These are phyloP conservation scores for Rousettus madagascariensis DNA, from an alignment of 2,797 vertebrate species.

Conservation along the genomic window DNA sequence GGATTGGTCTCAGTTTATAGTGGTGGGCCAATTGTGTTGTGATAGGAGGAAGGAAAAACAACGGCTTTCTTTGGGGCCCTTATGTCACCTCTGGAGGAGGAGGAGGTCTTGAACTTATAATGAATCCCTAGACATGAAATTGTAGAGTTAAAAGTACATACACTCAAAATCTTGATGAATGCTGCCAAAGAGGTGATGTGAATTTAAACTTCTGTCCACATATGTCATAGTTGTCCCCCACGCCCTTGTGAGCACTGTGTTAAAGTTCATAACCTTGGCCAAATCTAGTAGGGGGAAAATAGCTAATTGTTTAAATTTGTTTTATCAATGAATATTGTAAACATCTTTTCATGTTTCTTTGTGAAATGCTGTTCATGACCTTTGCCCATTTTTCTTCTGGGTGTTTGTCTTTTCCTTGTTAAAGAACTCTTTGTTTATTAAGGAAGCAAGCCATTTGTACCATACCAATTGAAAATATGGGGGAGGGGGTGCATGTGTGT, in stretches of 20 bases:
- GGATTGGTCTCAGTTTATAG: neutral
- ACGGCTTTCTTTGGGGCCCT: neutral
- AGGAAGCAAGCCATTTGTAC: slow-evolving; percentile 20
- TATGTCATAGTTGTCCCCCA: neutral
- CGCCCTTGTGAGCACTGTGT: neutral
- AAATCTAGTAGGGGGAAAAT: neutral
- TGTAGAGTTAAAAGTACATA: neutral
- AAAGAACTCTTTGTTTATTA: slow-evolving; percentile 9
- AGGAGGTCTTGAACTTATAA: neutral
- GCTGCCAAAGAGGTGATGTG: neutral
- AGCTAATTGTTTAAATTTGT: neutral
- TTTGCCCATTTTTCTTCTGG: neutral
- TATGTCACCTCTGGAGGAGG: neutral
- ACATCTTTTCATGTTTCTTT: neutral
- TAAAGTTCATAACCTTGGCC: neutral
- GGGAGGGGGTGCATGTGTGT: neutral
- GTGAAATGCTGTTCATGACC: neutral
- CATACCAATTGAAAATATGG: slow-evolving; percentile 15
- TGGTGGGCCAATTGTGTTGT: neutral
- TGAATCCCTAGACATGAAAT: neutral
- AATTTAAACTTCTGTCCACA: neutral
- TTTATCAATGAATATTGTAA: neutral
- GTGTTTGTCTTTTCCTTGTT: neutral
- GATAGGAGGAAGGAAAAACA: neutral
- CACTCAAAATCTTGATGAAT: neutral